Evolutionary conservation across 1,140 invertebrate species (phyloP).

Genomic region (Drosophila oshimai): DNA sequence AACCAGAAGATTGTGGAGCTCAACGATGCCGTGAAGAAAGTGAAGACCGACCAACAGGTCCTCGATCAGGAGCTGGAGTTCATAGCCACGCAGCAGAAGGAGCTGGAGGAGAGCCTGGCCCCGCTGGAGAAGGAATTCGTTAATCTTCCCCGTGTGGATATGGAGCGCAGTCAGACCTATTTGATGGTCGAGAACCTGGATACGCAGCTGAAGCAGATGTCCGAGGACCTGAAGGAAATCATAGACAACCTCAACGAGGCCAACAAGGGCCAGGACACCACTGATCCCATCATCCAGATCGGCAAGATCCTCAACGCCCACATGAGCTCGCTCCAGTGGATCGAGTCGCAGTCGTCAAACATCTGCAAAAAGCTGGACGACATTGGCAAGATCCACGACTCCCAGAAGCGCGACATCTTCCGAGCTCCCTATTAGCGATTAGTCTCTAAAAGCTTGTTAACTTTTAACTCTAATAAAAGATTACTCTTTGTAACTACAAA

Average conservation of each 20-base stretch:
- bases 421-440: slow-evolving; percentile 84
- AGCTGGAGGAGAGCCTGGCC: slow-evolving; percentile 93
- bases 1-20: slow-evolving; percentile 95
- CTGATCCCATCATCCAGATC: slow-evolving; percentile 96
- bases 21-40: slow-evolving; percentile 92
- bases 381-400: slow-evolving; percentile 91
- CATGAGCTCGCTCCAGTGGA: slow-evolving; percentile 97
- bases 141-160: slow-evolving; percentile 89
- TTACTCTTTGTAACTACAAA: slow-evolving; percentile 15
- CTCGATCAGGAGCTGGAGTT: slow-evolving; percentile 97
- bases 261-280: slow-evolving; percentile 91
- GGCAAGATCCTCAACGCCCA: slow-evolving; percentile 97
- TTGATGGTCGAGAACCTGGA: slow-evolving; percentile 94
- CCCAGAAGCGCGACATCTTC: slow-evolving; percentile 90
- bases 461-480: slow-evolving; percentile 24
- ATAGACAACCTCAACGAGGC: slow-evolving; percentile 96
- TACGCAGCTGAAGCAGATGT: slow-evolving; percentile 96
- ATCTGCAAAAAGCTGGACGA: slow-evolving; percentile 92
- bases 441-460: slow-evolving; percentile 5
- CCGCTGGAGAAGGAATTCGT: slow-evolving; percentile 92
- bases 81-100: slow-evolving; percentile 94
- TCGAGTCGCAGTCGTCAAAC: slow-evolving; percentile 90
- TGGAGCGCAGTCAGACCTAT: slow-evolving; percentile 94
- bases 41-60: slow-evolving; percentile 94
- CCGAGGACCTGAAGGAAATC: slow-evolving; percentile 96